phyloP scores from a whole-genome alignment of 1,140 invertebrate species.

The Drosophila melanica region DNA sequence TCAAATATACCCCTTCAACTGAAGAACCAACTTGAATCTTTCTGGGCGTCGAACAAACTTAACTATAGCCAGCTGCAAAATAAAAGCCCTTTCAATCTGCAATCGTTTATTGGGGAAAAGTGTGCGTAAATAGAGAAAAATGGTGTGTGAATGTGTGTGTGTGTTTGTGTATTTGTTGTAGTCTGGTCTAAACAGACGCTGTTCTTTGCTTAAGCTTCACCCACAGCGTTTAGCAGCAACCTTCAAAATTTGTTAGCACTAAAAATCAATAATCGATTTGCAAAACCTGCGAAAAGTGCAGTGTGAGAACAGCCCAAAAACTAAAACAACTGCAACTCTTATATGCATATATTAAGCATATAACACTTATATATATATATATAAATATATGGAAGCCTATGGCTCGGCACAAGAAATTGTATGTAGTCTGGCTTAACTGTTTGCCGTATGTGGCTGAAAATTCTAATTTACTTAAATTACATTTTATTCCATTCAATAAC shows the following conservation, averaged over 20 bases:
- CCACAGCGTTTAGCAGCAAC: slow-evolving; percentile 40
- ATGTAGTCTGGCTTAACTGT: slow-evolving; percentile 47
- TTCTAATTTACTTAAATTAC: slow-evolving; percentile 82
- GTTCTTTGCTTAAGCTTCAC: slow-evolving; percentile 41
- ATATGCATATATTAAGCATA: slow-evolving; percentile 25
- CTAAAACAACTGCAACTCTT: slow-evolving; percentile 16
- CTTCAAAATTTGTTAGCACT: slow-evolving; percentile 52
- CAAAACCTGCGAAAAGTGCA: slow-evolving; percentile 27
- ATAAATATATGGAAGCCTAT: slow-evolving; percentile 18
- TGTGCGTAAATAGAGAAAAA: slow-evolving; percentile 15
- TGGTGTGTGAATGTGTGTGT: neutral
- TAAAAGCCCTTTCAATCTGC: slow-evolving; percentile 16
- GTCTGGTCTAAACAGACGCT: slow-evolving; percentile 5
- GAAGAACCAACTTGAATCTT: neutral
- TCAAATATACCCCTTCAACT: slow-evolving; percentile 11
- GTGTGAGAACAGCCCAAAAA: slow-evolving; percentile 29
- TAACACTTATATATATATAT: slow-evolving; percentile 4
- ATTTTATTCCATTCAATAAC: slow-evolving; percentile 83
- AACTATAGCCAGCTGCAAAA: slow-evolving; percentile 9
- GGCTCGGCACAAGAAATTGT: slow-evolving; percentile 1
- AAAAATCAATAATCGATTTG: slow-evolving; percentile 74
- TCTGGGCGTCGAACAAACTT: neutral
- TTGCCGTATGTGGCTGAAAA: slow-evolving; percentile 61
- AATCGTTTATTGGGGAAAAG: slow-evolving; percentile 4
- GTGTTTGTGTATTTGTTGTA: neutral